These are phyloP conservation scores for Chrysogorgia sp. DNA, from an alignment of 92 coral and sea anemone species.

Conservation along the genomic window DNA sequence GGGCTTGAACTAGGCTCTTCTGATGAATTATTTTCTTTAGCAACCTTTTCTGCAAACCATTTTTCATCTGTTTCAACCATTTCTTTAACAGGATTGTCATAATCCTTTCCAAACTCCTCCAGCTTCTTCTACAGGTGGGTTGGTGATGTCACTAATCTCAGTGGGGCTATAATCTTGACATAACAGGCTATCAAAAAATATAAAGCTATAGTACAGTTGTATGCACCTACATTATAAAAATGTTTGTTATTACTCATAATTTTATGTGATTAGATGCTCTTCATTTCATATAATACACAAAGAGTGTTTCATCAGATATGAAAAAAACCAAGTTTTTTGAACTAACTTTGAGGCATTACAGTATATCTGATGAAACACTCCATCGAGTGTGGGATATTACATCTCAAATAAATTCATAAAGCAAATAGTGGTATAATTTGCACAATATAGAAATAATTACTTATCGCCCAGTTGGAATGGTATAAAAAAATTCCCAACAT, in stretches of 20 bases:
- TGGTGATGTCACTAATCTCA: too few relatives aligned
- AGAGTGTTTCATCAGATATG: too few relatives aligned
- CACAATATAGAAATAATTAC: conserved; percentile 6
- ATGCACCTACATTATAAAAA: conserved; percentile 53
- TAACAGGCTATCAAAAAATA: too few relatives aligned
- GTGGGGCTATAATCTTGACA: conserved; percentile 42
- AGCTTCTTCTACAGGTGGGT: too few relatives aligned
- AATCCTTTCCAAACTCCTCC: too few relatives aligned
- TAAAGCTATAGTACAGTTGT: too few relatives aligned
- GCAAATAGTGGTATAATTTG: background rate
- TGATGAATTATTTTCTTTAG: background rate
- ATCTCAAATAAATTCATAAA: too few relatives aligned
- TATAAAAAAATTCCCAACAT: conserved; percentile 37
- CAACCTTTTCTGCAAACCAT: background rate
- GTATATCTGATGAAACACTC: background rate
- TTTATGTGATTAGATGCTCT: too few relatives aligned
- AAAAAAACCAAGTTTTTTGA: background rate
- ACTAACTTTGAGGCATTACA: too few relatives aligned
- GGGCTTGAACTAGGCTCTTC: background rate
- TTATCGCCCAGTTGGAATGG: conserved; percentile 31
- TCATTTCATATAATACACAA: too few relatives aligned
- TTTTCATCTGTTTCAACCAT: background rate
- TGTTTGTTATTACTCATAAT: too few relatives aligned
- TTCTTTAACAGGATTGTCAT: background rate
- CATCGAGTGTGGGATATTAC: too few relatives aligned